phyloP scores from a whole-genome alignment of 2,797 vertebrate genomes.

The Microchirus variegatus region DNA sequence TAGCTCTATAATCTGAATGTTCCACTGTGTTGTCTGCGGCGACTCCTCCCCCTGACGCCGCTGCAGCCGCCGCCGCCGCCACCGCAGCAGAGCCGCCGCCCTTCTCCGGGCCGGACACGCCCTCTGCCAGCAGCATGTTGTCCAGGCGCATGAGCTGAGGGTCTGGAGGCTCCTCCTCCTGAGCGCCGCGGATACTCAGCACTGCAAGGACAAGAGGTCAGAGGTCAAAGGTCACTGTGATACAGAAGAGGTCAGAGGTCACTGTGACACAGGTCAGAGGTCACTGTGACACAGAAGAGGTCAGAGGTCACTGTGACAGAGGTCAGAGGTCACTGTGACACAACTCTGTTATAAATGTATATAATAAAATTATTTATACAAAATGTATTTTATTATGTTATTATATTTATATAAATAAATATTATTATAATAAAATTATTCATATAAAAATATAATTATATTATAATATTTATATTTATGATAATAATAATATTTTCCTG shows the following conservation, averaged over 20 bases:
- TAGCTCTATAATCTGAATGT: slow-evolving; percentile 96
- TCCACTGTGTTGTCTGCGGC: slow-evolving; percentile 93
- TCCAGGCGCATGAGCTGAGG: slow-evolving; percentile 98
- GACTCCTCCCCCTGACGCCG: slow-evolving; percentile 88
- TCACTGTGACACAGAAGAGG: too few species aligned
- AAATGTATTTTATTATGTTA: too few species aligned
- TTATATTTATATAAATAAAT: too few species aligned
- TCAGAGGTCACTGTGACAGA: too few species aligned
- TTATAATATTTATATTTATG: too few species aligned
- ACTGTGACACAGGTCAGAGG: too few species aligned
- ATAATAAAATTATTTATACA: too few species aligned
- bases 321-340: too few species aligned
- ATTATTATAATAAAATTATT: too few species aligned
- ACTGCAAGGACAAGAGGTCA: slow-evolving; percentile 85
- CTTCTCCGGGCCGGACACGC: slow-evolving; percentile 95
- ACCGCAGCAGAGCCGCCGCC: slow-evolving; percentile 92
- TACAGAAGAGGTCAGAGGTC: slow-evolving; percentile 28
- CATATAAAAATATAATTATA: too few species aligned
- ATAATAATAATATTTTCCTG: too few species aligned
- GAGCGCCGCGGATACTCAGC: slow-evolving; percentile 96
- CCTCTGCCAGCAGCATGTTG: slow-evolving; percentile 98
- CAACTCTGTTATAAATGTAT: too few species aligned
- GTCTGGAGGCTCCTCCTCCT: slow-evolving; percentile 96
- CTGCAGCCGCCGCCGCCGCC: slow-evolving; percentile 89
- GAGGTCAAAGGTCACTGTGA: slow-evolving; percentile 56